These are phyloP conservation scores for Galerucella pusilla DNA, from an alignment of 2,888 invertebrate species.

Conservation along the genomic window DNA sequence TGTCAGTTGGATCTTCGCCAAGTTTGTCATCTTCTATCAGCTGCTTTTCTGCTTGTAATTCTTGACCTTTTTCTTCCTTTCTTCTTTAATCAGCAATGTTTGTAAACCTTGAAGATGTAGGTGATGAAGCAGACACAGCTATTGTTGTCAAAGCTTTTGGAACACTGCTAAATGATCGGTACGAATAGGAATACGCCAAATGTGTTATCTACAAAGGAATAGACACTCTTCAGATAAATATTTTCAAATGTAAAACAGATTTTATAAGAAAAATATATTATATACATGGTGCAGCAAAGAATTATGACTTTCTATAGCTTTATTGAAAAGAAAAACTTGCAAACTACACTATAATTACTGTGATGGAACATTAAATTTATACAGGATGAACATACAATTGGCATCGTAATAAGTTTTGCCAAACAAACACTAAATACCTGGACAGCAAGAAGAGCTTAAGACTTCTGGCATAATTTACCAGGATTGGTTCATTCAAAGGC, in stretches of 20 bases:
- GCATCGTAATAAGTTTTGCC: too few relatives aligned
- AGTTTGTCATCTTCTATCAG: constrained; percentile 37
- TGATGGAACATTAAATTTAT: too few relatives aligned
- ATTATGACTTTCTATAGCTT: too few relatives aligned
- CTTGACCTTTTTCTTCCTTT: constrained; percentile 40
- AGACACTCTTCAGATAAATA: background rate
- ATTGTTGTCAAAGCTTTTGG: constrained; percentile 38
- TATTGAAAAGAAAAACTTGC: too few relatives aligned
- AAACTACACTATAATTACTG: too few relatives aligned
- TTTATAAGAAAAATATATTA: too few relatives aligned
- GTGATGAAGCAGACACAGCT: constrained; percentile 44
- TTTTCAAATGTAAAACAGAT: background rate
- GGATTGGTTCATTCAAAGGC: too few relatives aligned
- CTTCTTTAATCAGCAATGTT: constrained; percentile 48
- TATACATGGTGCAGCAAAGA: too few relatives aligned
- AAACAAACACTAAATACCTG: too few relatives aligned
- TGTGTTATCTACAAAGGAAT: constrained; percentile 28
- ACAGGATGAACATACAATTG: too few relatives aligned
- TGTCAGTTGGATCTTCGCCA: constrained; percentile 20
- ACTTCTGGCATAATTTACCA: too few relatives aligned
- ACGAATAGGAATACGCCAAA: constrained; percentile 33
- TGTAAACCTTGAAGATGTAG: constrained; percentile 24
- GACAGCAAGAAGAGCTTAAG: too few relatives aligned
- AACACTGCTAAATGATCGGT: constrained; percentile 43
- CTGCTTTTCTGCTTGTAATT: constrained; percentile 39